These are phyloP conservation scores for Gasterosteus aculeatus DNA, from an alignment of 2,113 vertebrate genomes.

Conservation along the genomic window DNA sequence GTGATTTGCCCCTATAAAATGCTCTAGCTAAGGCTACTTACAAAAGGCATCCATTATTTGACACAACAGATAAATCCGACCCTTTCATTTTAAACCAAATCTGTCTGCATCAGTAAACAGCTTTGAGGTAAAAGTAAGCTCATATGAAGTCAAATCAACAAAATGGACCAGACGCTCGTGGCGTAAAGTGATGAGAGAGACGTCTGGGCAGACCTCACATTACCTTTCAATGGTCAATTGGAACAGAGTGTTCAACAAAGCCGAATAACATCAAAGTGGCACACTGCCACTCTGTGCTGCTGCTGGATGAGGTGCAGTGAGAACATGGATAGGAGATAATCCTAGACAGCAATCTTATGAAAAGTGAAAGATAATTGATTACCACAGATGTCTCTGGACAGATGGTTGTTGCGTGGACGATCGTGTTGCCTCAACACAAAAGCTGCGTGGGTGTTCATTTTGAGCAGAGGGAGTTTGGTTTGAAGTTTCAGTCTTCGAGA, in stretches of 20 bases:
- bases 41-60: constrained; percentile 20
- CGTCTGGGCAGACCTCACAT: not conserved
- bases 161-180: not conserved
- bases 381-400: not conserved
- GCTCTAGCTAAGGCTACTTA: not conserved
- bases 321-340: not conserved
- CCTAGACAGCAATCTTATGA: not conserved
- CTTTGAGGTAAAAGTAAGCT: not conserved
- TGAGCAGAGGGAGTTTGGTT: not conserved
- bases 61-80: not conserved
- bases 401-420: not conserved
- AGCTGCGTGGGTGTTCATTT: not conserved
- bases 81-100: not conserved
- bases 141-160: constrained; percentile 17
- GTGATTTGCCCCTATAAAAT: too few species aligned
- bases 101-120: not conserved
- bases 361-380: not conserved
- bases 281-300: not conserved
- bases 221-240: not conserved
- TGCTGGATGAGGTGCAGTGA: not conserved
- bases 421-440: not conserved
- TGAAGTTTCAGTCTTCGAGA: not conserved
- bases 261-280: not conserved
- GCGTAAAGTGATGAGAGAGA: constrained; percentile 7
- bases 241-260: not conserved